These are phyloP conservation scores for Gyps fulvus DNA, from an alignment of 2,113 vertebrate genomes.

Conservation along the genomic window DNA sequence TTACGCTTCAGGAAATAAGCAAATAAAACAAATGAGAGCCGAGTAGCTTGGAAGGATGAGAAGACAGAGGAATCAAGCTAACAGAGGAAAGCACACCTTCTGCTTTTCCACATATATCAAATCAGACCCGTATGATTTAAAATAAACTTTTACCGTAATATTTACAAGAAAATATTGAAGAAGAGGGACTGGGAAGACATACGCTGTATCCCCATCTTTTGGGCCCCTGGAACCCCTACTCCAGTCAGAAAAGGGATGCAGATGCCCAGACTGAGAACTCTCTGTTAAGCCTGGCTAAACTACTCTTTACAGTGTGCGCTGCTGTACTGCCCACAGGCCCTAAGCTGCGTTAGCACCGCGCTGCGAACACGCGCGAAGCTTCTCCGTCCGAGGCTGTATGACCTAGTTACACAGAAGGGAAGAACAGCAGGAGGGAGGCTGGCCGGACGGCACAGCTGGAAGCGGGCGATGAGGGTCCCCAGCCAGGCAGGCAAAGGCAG, in stretches of 20 bases:
- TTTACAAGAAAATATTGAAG: fast-evolving
- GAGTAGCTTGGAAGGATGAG: not conserved
- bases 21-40: not conserved
- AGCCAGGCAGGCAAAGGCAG: too few relatives aligned
- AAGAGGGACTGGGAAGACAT: fast-evolving
- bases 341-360: fast-evolving
- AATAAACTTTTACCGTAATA: fast-evolving
- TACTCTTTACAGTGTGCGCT: fast-evolving
- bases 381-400: fast-evolving
- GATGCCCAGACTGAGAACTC: fast-evolving
- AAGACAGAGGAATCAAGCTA: not conserved
- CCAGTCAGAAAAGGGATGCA: too few relatives aligned
- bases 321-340: not conserved
- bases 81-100: not conserved
- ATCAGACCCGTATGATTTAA: fast-evolving
- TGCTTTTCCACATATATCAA: not conserved
- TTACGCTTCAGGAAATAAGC: not conserved
- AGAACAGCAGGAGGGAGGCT: too few relatives aligned
- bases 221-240: fast-evolving
- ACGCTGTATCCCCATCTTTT: fast-evolving
- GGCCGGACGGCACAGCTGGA: not conserved
- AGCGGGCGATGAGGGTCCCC: not conserved
- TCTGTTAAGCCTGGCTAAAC: fast-evolving
- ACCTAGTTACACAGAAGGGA: fast-evolving
- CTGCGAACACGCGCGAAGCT: not conserved